These are phyloP conservation scores for Cybosia mesomella DNA, from an alignment of 2,888 invertebrate species.

Conservation along the genomic window DNA sequence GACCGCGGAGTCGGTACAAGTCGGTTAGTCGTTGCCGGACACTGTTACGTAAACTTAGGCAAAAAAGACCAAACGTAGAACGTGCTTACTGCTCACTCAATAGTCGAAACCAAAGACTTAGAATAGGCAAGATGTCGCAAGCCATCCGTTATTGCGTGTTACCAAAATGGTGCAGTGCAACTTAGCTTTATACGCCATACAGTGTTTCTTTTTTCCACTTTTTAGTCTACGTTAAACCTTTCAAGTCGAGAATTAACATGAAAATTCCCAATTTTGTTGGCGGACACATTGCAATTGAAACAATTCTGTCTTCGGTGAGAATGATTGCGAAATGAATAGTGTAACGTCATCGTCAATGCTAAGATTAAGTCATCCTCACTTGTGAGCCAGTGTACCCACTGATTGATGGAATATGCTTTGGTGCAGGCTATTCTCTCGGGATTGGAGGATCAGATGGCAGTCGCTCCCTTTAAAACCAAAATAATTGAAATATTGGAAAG, in stretches of 20 bases:
- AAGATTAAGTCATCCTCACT: not conserved
- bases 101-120: constrained; percentile 8
- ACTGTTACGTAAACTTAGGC: constrained; percentile 42
- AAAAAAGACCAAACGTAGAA: constrained; percentile 36
- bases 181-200: not conserved
- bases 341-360: not conserved
- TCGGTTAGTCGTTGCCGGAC: constrained; percentile 62
- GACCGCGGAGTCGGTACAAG: constrained; percentile 57
- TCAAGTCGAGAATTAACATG: not conserved
- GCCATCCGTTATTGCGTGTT: not conserved
- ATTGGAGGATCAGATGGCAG: no score
- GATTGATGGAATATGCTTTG: no score
- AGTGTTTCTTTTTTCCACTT: not conserved
- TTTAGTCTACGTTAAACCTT: not conserved
- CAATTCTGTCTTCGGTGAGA: not conserved
- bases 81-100: constrained; percentile 13
- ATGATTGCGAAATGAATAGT: no score
- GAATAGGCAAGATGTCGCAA: not conserved
- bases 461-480: no score
- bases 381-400: no score
- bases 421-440: no score
- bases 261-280: not conserved
- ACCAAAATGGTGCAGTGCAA: not conserved
- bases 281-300: not conserved
- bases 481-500: not conserved